phyloP scores from a whole-genome alignment of 1,140 invertebrate genomes.

The Penaeus japonicus region DNA sequence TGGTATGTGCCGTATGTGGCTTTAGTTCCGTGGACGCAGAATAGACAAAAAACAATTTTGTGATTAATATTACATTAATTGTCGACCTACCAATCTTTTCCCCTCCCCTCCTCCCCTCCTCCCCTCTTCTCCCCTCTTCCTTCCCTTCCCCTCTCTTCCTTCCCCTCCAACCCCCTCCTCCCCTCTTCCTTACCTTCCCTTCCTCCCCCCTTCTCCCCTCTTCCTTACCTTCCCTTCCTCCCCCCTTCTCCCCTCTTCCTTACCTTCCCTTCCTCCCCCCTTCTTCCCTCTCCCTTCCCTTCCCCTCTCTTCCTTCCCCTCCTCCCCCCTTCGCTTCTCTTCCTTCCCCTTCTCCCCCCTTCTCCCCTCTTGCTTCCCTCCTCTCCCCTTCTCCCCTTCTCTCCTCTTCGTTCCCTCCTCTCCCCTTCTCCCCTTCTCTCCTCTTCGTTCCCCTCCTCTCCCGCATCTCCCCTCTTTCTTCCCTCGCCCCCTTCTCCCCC shows the following conservation, averaged over 20 bases:
- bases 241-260: no score
- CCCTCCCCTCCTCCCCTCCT: neutral
- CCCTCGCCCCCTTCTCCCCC: neutral
- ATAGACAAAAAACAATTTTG: no score
- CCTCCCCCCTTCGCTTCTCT: neutral
- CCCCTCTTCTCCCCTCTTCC: neutral
- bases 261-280: neutral
- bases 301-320: no score
- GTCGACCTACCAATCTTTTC: no score
- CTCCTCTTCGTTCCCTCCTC: neutral
- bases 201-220: neutral
- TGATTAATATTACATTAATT: no score
- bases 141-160: no score
- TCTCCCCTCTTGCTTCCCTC: no score
- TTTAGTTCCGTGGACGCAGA: no score
- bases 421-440: neutral
- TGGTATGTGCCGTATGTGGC: no score
- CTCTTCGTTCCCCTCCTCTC: neutral
- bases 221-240: neutral
- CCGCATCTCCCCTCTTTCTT: neutral
- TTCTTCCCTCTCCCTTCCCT: neutral
- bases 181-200: neutral
- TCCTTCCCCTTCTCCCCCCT: neutral
- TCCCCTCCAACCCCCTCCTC: no score
- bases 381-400: neutral